Percentiles rank a stretch among this genome's conserved stretches.
Evolutionary conservation across 1,140 invertebrate genomes (phyloP).

Genomic region (Meloidogyne chitwoodi): DNA sequence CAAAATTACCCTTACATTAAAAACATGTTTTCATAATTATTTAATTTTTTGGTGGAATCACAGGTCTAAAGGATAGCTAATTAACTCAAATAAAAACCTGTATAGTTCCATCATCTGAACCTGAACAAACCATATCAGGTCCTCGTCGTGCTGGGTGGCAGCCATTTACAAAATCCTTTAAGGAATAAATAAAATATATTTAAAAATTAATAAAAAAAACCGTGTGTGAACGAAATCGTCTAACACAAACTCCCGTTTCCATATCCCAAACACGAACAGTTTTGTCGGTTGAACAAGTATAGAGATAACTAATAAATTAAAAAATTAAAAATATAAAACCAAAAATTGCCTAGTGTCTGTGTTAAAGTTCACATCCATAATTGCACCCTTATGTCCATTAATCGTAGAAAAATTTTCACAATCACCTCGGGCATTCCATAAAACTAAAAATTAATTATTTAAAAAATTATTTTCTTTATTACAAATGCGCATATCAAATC

Average conservation of each 20-base stretch:
- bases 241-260: conserved; percentile 76
- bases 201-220: neutral
- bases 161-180: conserved; percentile 64
- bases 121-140: conserved; percentile 81
- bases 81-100: conserved; percentile 64
- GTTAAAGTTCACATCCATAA: conserved; percentile 92
- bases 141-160: conserved; percentile 75
- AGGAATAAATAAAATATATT: neutral
- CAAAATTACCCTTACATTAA: too few species aligned
- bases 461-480: conserved; percentile 56
- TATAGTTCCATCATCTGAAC: conserved; percentile 88
- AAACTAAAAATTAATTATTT: conserved; percentile 67
- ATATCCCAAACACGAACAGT: conserved; percentile 93
- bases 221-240: conserved; percentile 77
- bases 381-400: conserved; percentile 85
- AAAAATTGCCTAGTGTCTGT: conserved; percentile 72
- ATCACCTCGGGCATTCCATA: conserved; percentile 96
- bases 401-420: conserved; percentile 92
- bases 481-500: conserved; percentile 96
- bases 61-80: too few species aligned
- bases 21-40: too few species aligned
- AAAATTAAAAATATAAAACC: neutral
- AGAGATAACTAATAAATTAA: conserved; percentile 68
- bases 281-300: conserved; percentile 87
- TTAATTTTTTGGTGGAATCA: too few species aligned